Conservation (phyloP, 1,140 invertebrate genomes). For the Habropoda laboriosa region DNA sequence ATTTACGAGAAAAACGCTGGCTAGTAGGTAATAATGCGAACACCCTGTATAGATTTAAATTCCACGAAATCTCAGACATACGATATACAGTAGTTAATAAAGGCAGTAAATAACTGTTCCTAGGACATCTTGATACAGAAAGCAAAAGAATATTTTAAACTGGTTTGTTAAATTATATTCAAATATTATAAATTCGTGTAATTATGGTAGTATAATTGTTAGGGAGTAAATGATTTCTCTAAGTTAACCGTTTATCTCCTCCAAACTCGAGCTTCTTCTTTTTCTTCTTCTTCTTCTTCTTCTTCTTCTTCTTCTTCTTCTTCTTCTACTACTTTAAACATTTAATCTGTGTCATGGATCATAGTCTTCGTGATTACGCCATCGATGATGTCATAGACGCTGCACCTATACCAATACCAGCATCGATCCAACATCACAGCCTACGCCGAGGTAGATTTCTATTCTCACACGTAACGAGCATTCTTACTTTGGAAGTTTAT, state of each 20-base stretch:
- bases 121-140: neutral
- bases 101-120: neutral
- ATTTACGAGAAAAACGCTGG: too few relatives aligned
- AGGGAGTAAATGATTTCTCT: neutral
- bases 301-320: too few relatives aligned
- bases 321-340: too few relatives aligned
- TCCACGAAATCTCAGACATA: neutral
- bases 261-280: conserved; percentile 1
- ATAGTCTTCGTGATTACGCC: conserved; percentile 63
- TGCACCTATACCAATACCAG: conserved; percentile 35
- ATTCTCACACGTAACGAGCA: conserved; percentile 1
- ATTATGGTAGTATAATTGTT: neutral
- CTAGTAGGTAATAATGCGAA: too few relatives aligned
- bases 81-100: neutral
- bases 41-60: neutral
- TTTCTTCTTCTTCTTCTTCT: too few relatives aligned
- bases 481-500: neutral
- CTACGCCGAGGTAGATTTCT: conserved; percentile 21
- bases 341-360: conserved; percentile 63
- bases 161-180: neutral
- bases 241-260: neutral
- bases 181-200: neutral
- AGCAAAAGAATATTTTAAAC: neutral
- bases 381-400: conserved; percentile 71
- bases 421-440: conserved; percentile 4